A percentile compares a stretch with the other conserved stretches of the same genome.
Conservation (phyloP, 2,113 vertebrate genomes). For the Glaucidium brasilianum region DNA sequence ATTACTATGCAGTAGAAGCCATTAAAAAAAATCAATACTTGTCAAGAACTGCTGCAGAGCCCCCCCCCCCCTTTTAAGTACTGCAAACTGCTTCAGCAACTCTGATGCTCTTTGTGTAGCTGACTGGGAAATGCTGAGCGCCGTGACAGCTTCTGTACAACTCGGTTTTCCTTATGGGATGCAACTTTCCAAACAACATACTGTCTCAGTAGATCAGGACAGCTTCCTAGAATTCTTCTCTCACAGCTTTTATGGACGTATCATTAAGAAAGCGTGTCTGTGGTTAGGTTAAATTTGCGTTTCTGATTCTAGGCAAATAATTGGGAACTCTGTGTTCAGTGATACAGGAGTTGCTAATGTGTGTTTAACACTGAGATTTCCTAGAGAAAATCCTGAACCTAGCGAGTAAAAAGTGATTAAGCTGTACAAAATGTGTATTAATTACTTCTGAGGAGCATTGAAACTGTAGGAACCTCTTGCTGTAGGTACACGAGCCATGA, state of each 20-base stretch:
- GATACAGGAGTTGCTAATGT: not conserved
- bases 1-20: slow-evolving; percentile 33
- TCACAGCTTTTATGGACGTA: slow-evolving; percentile 16
- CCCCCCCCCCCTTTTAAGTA: not conserved
- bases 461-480: not conserved
- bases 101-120: not conserved
- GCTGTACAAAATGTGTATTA: not conserved
- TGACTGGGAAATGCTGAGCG: not conserved
- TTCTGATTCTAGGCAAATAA: not conserved
- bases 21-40: slow-evolving; percentile 19
- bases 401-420: slow-evolving; percentile 5
- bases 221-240: not conserved
- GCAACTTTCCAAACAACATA: not conserved
- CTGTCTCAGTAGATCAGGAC: not conserved
- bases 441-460: not conserved
- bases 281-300: not conserved
- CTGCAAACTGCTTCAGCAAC: not conserved
- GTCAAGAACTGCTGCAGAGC: slow-evolving; percentile 8
- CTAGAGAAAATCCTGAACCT: not conserved
- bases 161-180: not conserved
- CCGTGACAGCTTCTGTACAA: not conserved
- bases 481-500: not conserved
- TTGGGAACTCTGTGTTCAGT: not conserved
- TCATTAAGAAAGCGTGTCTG: not conserved
- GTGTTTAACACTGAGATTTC: not conserved